Evolutionary conservation across 1,140 invertebrate species (phyloP).

Genomic region (Zaprionus taronus): DNA sequence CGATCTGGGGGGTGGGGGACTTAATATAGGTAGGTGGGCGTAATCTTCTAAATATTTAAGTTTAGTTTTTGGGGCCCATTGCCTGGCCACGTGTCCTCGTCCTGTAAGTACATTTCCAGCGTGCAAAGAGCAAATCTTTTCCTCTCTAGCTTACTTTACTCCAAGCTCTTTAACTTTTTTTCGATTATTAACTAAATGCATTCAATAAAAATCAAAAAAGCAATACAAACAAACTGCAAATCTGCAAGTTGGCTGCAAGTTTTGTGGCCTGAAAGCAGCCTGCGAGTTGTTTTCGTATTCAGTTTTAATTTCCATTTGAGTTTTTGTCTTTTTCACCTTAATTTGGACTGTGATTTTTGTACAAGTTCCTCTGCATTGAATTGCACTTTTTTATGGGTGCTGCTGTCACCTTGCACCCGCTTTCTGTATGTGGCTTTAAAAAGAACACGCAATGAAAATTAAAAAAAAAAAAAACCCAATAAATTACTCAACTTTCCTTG

Average conservation of each 20-base stretch:
- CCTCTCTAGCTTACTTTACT: slow-evolving; percentile 46
- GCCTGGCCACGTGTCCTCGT: slow-evolving; percentile 13
- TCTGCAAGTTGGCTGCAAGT: slow-evolving; percentile 31
- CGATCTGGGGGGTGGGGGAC: background rate
- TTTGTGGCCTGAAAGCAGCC: slow-evolving; percentile 22
- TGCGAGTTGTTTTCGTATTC: slow-evolving; percentile 21
- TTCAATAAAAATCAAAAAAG: slow-evolving; percentile 4
- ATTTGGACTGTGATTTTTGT: slow-evolving; percentile 28
- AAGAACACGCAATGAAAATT: slow-evolving; percentile 33
- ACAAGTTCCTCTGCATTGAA: slow-evolving; percentile 35
- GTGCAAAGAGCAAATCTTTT: slow-evolving; percentile 41
- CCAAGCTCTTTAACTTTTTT: slow-evolving; percentile 26
- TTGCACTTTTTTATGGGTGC: slow-evolving; percentile 48
- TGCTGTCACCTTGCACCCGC: slow-evolving; percentile 70
- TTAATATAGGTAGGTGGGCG: slow-evolving; percentile 7
- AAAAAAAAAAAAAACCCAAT: slow-evolving; percentile 2
- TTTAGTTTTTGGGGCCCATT: slow-evolving; percentile 30
- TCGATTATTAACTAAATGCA: background rate
- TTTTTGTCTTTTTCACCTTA: slow-evolving; percentile 4
- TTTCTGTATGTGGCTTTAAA: slow-evolving; percentile 68
- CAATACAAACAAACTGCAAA: slow-evolving; percentile 13
- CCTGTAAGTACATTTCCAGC: slow-evolving; percentile 43
- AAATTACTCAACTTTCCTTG: background rate
- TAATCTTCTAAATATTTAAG: slow-evolving; percentile 15
- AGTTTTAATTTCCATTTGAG: background rate